A percentile compares a stretch with the other conserved stretches of the same genome.
phyloP scores from a whole-genome alignment of 2,113 vertebrate species.

The Plestiodon gilberti region DNA sequence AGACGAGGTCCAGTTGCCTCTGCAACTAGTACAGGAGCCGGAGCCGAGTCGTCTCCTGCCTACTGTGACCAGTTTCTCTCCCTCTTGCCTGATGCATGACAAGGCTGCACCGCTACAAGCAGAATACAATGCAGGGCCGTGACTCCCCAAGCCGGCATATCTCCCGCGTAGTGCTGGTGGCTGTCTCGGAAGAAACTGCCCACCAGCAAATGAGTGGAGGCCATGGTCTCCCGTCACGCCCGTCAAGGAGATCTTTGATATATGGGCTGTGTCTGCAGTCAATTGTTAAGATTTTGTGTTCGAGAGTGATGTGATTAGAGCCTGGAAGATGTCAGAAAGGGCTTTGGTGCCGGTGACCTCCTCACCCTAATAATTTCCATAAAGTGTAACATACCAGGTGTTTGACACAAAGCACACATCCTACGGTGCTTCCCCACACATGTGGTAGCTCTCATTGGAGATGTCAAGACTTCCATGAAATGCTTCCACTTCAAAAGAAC shows the following conservation, averaged over 20 bases:
- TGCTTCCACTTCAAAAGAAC: background rate
- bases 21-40: no score
- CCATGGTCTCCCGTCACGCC: background rate
- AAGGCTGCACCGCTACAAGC: no score
- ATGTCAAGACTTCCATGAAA: background rate
- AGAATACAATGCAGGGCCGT: background rate
- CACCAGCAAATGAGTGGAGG: background rate
- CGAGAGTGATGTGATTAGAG: background rate
- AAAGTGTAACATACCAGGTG: constrained; percentile 8
- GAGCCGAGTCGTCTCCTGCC: no score
- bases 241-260: background rate
- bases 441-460: rapidly evolving
- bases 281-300: background rate
- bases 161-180: background rate
- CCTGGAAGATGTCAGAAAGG: background rate
- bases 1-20: no score
- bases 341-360: background rate
- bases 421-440: background rate
- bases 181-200: background rate
- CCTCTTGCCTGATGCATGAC: no score
- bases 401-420: constrained; percentile 11
- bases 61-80: no score
- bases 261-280: background rate
- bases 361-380: background rate
- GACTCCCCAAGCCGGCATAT: background rate